These are phyloP conservation scores for Idaea biselata DNA, from an alignment of 2,888 invertebrate genomes.

Conservation along the genomic window DNA sequence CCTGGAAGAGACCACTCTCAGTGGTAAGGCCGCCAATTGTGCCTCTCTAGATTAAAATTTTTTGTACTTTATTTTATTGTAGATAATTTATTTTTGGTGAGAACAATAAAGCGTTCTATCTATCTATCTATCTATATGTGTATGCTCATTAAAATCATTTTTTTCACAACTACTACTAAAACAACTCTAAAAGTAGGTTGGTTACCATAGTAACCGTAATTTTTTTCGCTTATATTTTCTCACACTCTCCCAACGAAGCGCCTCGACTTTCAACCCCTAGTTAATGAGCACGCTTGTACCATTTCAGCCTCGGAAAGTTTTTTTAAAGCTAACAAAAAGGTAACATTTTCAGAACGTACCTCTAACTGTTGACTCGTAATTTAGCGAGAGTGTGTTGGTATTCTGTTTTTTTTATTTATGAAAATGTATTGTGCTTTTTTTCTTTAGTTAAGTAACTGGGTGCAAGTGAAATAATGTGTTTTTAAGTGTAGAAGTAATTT, in stretches of 20 bases:
- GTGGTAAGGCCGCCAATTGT: too few species aligned
- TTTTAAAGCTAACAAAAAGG: conserved; percentile 37
- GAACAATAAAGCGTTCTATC: too few species aligned
- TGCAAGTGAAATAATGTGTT: background rate
- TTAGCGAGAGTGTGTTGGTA: background rate
- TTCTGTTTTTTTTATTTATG: background rate
- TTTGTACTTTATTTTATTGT: too few species aligned
- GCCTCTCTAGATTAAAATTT: too few species aligned
- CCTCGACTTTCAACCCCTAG: conserved; percentile 33
- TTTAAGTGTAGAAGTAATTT: background rate
- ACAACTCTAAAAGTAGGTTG: conserved; percentile 39
- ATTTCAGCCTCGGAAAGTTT: conserved; percentile 29
- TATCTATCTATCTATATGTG: too few species aligned
- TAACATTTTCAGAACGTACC: conserved; percentile 26
- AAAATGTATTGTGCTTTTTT: background rate
- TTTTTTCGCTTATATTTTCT: conserved; percentile 22
- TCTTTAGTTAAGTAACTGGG: background rate
- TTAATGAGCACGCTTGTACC: conserved; percentile 53
- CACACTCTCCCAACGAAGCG: conserved; percentile 32
- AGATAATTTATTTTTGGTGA: too few species aligned
- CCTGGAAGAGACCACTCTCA: too few species aligned
- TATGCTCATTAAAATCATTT: too few species aligned
- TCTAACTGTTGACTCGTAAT: conserved; percentile 5
- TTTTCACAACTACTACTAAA: conserved; percentile 24
- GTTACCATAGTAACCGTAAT: conserved; percentile 24